Conservation (phyloP, 2,888 invertebrate species). For the Trachelus iudaicus region DNA sequence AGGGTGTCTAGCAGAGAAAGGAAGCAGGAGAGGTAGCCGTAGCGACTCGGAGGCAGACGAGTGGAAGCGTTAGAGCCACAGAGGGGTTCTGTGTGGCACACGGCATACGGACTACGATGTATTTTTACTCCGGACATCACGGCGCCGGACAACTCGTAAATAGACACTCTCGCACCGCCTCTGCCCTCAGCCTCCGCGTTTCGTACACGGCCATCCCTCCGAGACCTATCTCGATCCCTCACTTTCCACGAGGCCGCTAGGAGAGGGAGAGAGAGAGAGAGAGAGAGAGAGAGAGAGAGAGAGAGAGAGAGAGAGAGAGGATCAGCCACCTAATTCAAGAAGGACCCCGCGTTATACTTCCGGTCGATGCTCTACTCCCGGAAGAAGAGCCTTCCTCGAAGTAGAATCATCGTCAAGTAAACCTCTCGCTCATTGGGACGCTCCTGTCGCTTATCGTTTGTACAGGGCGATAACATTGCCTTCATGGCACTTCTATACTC, state of each 20-base stretch:
- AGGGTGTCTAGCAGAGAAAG: slow-evolving; percentile 2
- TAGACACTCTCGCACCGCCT: slow-evolving; percentile 50
- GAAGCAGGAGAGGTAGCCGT: slow-evolving; percentile 20
- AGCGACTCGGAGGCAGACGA: slow-evolving; percentile 25
- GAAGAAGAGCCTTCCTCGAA: no score
- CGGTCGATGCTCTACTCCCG: no score
- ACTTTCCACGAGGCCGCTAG: neutral
- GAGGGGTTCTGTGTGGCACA: slow-evolving; percentile 42
- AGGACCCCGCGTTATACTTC: no score
- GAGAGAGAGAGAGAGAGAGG: slow-evolving; percentile 2
- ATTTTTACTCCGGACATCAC: slow-evolving; percentile 66
- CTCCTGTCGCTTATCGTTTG: no score
- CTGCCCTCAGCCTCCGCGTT: slow-evolving; percentile 3
- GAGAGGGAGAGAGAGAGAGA: neutral
- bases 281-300: slow-evolving; percentile 4
- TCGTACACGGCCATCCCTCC: neutral
- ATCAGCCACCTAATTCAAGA: neutral
- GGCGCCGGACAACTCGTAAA: slow-evolving; percentile 67
- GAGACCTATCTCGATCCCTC: slow-evolving; percentile 6
- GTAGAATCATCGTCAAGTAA: no score
- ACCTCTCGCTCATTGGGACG: no score
- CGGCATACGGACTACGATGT: slow-evolving; percentile 56
- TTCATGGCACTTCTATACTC: no score
- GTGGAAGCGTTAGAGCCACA: slow-evolving; percentile 38
- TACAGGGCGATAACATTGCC: no score